Conservation (phyloP, 2,797 vertebrate species). For the Nannoperca australis region DNA sequence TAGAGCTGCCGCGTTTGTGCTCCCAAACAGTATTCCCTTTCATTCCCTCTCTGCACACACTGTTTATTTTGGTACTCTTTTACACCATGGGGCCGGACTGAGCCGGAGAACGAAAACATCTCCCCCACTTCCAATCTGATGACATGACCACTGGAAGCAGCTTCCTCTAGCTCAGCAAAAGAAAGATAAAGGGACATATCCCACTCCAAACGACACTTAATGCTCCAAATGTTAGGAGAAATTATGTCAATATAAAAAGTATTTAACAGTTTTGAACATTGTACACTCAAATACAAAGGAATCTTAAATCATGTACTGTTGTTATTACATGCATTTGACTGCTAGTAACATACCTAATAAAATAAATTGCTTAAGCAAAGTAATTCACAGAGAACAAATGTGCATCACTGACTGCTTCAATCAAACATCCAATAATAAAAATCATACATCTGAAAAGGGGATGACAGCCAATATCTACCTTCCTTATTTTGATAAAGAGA, state of each 20-base stretch:
- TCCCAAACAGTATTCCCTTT: slow-evolving; percentile 88
- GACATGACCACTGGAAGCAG: slow-evolving; percentile 80
- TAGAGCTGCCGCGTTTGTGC: slow-evolving; percentile 82
- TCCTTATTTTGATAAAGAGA: slow-evolving; percentile 61
- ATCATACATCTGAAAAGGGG: slow-evolving; percentile 41
- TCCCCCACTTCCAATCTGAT: slow-evolving; percentile 77
- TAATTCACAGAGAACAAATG: slow-evolving; percentile 18
- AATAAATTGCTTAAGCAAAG: slow-evolving; percentile 17
- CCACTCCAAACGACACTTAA: slow-evolving; percentile 19
- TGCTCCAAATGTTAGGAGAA: slow-evolving; percentile 16
- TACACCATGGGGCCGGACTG: slow-evolving; percentile 81
- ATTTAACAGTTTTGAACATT: slow-evolving; percentile 10
- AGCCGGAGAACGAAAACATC: slow-evolving; percentile 85
- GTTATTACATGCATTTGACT: neutral
- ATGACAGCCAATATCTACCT: slow-evolving; percentile 43
- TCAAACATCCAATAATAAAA: slow-evolving; percentile 44
- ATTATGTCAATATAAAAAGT: neutral
- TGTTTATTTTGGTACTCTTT: slow-evolving; percentile 89
- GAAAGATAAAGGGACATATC: slow-evolving; percentile 62
- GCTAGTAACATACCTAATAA: neutral
- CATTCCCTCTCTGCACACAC: slow-evolving; percentile 81
- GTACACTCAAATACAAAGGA: neutral
- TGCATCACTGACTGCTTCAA: slow-evolving; percentile 6
- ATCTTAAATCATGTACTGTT: neutral
- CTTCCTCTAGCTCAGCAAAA: slow-evolving; percentile 77